Evolutionary conservation across 2,888 invertebrate species (phyloP).

Genomic region (Tenthredo livida): DNA sequence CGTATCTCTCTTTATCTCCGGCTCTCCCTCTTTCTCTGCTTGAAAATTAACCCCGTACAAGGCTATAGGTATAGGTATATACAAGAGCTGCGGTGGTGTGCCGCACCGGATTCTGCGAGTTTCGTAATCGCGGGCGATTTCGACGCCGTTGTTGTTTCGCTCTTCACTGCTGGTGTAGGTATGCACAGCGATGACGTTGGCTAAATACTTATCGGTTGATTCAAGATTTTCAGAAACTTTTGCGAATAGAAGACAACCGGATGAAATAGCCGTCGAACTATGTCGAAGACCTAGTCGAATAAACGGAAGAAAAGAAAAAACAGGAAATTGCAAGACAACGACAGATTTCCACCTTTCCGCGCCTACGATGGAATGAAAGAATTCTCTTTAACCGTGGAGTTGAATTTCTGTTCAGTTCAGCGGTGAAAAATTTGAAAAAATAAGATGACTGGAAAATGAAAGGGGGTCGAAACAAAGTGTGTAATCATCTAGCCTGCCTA

Average conservation of each 20-base stretch:
- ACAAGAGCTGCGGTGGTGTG: neutral
- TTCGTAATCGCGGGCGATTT: constrained; percentile 43
- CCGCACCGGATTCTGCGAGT: constrained; percentile 21
- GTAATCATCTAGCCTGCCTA: neutral
- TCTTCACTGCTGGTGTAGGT: neutral
- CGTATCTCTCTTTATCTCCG: constrained; percentile 53
- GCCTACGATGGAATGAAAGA: neutral
- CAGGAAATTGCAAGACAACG: constrained; percentile 35
- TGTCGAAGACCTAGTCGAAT: neutral
- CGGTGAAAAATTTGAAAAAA: neutral
- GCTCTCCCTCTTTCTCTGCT: constrained; percentile 28
- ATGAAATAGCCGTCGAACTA: constrained; percentile 9
- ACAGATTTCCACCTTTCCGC: constrained; percentile 32
- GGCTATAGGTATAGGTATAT: neutral
- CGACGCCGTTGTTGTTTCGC: constrained; percentile 1
- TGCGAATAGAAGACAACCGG: neutral
- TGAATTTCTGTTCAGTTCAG: neutral
- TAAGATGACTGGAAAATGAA: constrained; percentile 1
- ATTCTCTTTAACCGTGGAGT: neutral
- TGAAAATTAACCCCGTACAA: constrained; percentile 49
- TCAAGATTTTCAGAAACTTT: neutral
- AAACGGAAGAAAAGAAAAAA: neutral
- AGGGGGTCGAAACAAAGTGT: neutral
- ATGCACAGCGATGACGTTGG: neutral
- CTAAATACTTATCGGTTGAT: neutral